Percentiles rank a stretch among this genome's conserved stretches.
phyloP scores from a whole-genome alignment of 2,113 vertebrate genomes.

The Phainopepla nitens region DNA sequence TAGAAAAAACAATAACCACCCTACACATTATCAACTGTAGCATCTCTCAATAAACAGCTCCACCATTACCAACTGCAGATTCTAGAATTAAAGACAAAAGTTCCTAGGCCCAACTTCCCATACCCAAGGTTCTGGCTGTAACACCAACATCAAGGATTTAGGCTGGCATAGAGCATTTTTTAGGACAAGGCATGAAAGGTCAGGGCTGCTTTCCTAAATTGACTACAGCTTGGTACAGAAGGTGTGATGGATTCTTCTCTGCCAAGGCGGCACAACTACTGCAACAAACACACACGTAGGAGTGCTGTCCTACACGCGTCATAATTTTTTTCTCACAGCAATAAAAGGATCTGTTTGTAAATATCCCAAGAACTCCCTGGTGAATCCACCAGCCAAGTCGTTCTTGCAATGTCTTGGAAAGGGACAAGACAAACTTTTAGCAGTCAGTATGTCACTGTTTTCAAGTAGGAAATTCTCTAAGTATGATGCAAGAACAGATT shows the following conservation, averaged over 20 bases:
- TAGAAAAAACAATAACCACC: not conserved
- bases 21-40: not conserved
- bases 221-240: not conserved
- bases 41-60: not conserved
- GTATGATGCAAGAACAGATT: not conserved
- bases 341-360: not conserved
- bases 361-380: not conserved
- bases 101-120: not conserved
- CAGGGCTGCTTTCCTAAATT: not conserved
- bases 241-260: not conserved
- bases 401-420: not conserved
- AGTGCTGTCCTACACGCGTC: rapidly evolving
- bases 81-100: not conserved
- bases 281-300: not conserved
- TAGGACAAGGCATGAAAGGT: not conserved
- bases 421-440: not conserved
- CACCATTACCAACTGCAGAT: not conserved
- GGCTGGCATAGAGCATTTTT: not conserved
- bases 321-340: not conserved
- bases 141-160: not conserved
- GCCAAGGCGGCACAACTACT: not conserved
- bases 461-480: not conserved
- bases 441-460: not conserved
- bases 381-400: not conserved
- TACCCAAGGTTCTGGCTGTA: not conserved